Conservation (phyloP, 2,888 invertebrate genomes). For the Cataglyphis rosenhaueri region DNA sequence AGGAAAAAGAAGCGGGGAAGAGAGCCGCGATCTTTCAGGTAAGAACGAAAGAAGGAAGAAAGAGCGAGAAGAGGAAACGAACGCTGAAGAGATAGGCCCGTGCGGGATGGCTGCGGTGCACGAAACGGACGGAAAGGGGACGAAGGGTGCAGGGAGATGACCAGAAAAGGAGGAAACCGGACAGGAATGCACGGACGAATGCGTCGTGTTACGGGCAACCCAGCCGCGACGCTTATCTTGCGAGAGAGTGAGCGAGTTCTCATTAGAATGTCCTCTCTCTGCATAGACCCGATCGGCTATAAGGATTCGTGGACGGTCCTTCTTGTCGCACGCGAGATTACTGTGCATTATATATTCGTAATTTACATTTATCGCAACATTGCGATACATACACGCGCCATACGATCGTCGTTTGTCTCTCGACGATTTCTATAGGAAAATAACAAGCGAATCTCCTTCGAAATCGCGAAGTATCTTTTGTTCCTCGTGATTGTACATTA, state of each 20-base stretch:
- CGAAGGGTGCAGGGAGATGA: constrained; percentile 43
- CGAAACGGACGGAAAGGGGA: constrained; percentile 49
- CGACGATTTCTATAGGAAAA: constrained; percentile 18
- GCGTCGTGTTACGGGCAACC: constrained; percentile 62
- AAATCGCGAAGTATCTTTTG: constrained; percentile 3
- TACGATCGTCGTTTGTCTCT: constrained; percentile 36
- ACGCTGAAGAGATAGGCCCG: constrained; percentile 45
- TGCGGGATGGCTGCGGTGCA: constrained; percentile 38
- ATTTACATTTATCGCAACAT: constrained; percentile 45
- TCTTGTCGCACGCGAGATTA: constrained; percentile 37
- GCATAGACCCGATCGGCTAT: constrained; percentile 50
- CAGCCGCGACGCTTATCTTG: constrained; percentile 66
- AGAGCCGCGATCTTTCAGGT: constrained; percentile 56
- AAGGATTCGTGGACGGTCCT: constrained; percentile 16
- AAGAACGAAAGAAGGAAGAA: constrained; percentile 56
- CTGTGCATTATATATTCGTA: constrained; percentile 18
- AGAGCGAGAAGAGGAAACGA: constrained; percentile 53
- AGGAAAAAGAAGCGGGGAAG: constrained; percentile 54
- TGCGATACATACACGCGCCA: constrained; percentile 4
- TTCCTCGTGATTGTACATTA: not conserved
- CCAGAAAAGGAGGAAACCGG: constrained; percentile 75
- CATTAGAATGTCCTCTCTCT: constrained; percentile 62
- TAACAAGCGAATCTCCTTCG: constrained; percentile 12
- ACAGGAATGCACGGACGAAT: constrained; percentile 76
- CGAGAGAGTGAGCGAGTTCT: constrained; percentile 55